Base-by-base conservation (phyloP, 1,140 invertebrate genomes). In the Alviniconcha marisindica region DNA sequence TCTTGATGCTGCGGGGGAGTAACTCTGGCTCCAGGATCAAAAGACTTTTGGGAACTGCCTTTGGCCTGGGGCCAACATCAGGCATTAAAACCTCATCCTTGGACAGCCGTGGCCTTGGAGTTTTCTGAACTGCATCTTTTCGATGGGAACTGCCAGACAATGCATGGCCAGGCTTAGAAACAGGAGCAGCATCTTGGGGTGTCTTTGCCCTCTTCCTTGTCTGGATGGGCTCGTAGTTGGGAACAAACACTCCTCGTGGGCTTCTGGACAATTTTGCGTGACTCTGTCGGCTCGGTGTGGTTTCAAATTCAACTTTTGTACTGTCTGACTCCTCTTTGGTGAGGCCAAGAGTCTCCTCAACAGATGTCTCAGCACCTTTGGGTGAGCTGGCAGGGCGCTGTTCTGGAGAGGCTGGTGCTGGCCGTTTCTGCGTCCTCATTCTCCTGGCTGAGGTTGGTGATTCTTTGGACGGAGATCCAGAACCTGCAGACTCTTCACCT, bases 141-240 rank as follows among this genome's bases (percentile, higher is more conserved):
- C 24, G 36, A 10, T 42, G 36, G 14, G 24, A 76, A 24, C 3
- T 31, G 24, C 60, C 5, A 63, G 21, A n/a, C 21, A 12, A 63
- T 7, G 60, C 24, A 24, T 63, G 7, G 60, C 5, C 44, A 48
- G 44, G n/a, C n/a, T n/a, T n/a, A n/a, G n/a, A n/a, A 7, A 33
- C 31, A 18, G 63, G 28, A 10, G n/a, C 5, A 21, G 33, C 36
- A 14, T 71, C 38, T 7, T 3, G 7, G 15, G 73, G 40, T 7
- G 51, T 18, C 38, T 76, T 76, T 5, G 24, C 28, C 44, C 78
- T 63, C 60, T 80, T 80, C 31, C 78, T 40, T 18, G 78, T 80
- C n/a, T 69, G 78, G 31, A 80, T 80, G 1, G 78, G 78, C 44
- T 80, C 78, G 28, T 80, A 80, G 24, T 80, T 80, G 24, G 78